Percentiles rank a stretch among this genome's conserved stretches.
Evolutionary conservation across 2,888 invertebrate genomes (phyloP).

Genomic region (Vesta saturnalis): DNA sequence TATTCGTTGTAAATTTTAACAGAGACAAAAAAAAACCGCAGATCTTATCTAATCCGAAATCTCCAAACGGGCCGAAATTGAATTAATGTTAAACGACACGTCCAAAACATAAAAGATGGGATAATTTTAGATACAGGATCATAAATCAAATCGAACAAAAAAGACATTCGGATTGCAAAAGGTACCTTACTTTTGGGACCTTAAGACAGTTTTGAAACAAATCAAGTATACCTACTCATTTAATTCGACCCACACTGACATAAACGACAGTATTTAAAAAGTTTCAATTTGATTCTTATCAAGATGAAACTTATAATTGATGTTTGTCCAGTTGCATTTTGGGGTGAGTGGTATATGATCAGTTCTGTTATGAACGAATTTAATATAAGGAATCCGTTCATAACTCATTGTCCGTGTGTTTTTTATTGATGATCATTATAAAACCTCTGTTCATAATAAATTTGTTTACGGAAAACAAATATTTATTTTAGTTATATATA

Average conservation of each 20-base stretch:
- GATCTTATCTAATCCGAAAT: conserved; percentile 34
- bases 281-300: conserved; percentile 51
- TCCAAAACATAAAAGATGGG: conserved; percentile 53
- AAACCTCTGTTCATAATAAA: conserved; percentile 4
- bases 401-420: background rate
- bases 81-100: conserved; percentile 52
- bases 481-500: conserved; percentile 6
- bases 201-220: conserved; percentile 34
- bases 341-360: conserved; percentile 23
- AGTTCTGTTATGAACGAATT: conserved; percentile 12
- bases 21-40: conserved; percentile 29
- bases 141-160: conserved; percentile 47
- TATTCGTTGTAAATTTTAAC: conserved; percentile 20
- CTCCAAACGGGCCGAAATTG: conserved; percentile 47
- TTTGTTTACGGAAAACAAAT: conserved; percentile 4
- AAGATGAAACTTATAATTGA: conserved; percentile 55
- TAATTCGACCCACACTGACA: conserved; percentile 22
- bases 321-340: conserved; percentile 56
- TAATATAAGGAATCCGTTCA: conserved; percentile 1
- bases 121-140: conserved; percentile 51
- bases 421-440: conserved; percentile 5
- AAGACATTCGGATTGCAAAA: conserved; percentile 43
- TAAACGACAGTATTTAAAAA: conserved; percentile 37
- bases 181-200: conserved; percentile 19
- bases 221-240: conserved; percentile 29